A percentile compares a stretch with the other conserved stretches of the same genome.
These are phyloP conservation scores for Lumbricus terrestris DNA, from an alignment of 2,888 invertebrate genomes.

Conservation along the genomic window DNA sequence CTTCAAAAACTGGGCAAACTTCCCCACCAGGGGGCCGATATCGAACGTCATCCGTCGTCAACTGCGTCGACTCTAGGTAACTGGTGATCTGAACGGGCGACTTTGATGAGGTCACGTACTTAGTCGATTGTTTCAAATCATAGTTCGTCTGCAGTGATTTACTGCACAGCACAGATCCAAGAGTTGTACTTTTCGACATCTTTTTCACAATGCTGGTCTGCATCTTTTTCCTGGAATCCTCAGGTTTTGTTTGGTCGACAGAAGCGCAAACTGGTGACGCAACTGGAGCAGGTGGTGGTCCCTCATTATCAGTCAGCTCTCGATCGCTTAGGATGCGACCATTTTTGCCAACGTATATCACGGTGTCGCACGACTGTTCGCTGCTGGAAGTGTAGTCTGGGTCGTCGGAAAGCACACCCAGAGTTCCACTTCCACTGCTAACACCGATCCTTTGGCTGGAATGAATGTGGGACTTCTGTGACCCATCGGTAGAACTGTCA, in stretches of 20 bases:
- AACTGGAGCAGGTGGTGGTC: constrained; percentile 53
- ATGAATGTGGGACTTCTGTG: constrained; percentile 12
- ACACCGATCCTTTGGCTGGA: constrained; percentile 65
- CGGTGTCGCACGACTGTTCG: constrained; percentile 94
- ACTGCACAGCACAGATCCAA: not conserved
- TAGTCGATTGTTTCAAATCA: not conserved
- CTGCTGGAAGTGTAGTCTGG: constrained; percentile 80
- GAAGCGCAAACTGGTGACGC: not conserved
- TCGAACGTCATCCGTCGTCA: constrained; percentile 4
- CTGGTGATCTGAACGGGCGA: not conserved
- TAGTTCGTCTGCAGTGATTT: not conserved
- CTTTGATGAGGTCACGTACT: not conserved
- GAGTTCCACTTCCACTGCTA: constrained; percentile 65
- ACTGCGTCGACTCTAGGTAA: not conserved
- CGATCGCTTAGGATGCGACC: constrained; percentile 57
- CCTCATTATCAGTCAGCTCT: constrained; percentile 59
- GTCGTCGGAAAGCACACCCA: constrained; percentile 50
- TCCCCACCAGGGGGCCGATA: constrained; percentile 19
- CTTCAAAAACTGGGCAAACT: constrained; percentile 16
- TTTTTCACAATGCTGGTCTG: not conserved
- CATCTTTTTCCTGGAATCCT: not conserved
- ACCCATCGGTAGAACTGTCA: constrained; percentile 46
- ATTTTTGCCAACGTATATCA: constrained; percentile 73
- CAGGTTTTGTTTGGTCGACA: not conserved
- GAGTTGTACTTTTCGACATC: not conserved